Conservation (phyloP, 2,113 vertebrate species). For the Nothobranchius furzeri region DNA sequence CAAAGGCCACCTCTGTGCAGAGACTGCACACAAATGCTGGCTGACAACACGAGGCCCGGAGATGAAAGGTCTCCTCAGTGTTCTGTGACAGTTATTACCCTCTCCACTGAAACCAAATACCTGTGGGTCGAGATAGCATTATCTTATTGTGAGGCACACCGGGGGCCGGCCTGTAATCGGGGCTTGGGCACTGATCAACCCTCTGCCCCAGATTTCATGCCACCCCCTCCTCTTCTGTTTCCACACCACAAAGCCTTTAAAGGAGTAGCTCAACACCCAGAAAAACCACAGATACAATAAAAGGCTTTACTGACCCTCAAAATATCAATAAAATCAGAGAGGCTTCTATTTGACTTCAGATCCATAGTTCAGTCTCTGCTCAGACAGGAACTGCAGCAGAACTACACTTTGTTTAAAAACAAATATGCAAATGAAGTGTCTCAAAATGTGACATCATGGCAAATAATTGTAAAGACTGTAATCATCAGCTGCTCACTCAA, state of each 20-base stretch:
- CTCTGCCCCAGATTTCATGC: constrained; percentile 57
- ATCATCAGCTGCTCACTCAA: constrained; percentile 2
- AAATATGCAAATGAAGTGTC: background rate
- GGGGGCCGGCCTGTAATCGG: constrained; percentile 70
- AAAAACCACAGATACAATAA: background rate
- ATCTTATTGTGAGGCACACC: constrained; percentile 68
- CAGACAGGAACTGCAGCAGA: background rate
- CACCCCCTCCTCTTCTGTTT: constrained; percentile 26
- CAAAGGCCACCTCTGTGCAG: constrained; percentile 69
- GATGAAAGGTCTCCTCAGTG: constrained; percentile 76
- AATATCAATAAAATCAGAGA: constrained; percentile 7
- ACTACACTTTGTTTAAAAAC: background rate
- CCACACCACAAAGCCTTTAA: constrained; percentile 26
- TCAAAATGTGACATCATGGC: constrained; percentile 22
- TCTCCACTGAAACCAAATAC: constrained; percentile 76
- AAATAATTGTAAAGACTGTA: background rate
- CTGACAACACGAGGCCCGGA: constrained; percentile 52
- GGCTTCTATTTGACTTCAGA: background rate
- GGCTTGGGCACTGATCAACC: constrained; percentile 53
- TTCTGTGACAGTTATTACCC: constrained; percentile 77
- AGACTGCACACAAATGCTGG: constrained; percentile 63
- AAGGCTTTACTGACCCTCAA: background rate
- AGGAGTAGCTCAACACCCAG: background rate
- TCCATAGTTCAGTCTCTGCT: constrained; percentile 5
- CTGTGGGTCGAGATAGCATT: constrained; percentile 74